phyloP scores from a whole-genome alignment of 1,140 invertebrate species.

The Drosophila sp. region DNA sequence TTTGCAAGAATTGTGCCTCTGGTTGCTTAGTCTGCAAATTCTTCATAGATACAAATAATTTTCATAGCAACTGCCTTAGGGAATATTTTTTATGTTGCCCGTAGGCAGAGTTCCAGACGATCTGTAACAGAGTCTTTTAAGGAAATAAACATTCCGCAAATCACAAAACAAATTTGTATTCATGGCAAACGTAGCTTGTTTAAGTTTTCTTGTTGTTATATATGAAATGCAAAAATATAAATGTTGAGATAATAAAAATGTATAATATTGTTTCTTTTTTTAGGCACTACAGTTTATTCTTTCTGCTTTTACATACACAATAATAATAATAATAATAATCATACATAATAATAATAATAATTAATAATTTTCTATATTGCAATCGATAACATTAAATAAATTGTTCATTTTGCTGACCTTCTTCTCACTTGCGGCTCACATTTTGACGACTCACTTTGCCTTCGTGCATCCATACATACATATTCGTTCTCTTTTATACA shows the following conservation, averaged over 20 bases:
- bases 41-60: neutral
- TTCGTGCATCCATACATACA: neutral
- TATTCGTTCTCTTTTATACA: conserved; percentile 35
- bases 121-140: neutral
- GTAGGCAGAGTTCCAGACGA: neutral
- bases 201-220: conserved; percentile 66
- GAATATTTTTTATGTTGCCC: neutral
- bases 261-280: conserved; percentile 53
- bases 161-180: conserved; percentile 62
- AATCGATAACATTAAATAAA: conserved; percentile 70
- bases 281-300: conserved; percentile 72
- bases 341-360: conserved; percentile 59
- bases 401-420: conserved; percentile 71
- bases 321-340: conserved; percentile 27
- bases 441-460: conserved; percentile 3
- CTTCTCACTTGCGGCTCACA: conserved; percentile 28
- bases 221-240: conserved; percentile 13
- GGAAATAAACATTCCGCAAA: conserved; percentile 58
- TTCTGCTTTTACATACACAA: conserved; percentile 50
- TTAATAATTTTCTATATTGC: conserved; percentile 63
- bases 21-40: neutral
- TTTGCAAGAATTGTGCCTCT: neutral
- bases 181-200: conserved; percentile 64
- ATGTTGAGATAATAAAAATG: conserved; percentile 22
- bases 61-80: neutral